Conservation (phyloP, 2,888 invertebrate species). For the Gerris lacustris region DNA sequence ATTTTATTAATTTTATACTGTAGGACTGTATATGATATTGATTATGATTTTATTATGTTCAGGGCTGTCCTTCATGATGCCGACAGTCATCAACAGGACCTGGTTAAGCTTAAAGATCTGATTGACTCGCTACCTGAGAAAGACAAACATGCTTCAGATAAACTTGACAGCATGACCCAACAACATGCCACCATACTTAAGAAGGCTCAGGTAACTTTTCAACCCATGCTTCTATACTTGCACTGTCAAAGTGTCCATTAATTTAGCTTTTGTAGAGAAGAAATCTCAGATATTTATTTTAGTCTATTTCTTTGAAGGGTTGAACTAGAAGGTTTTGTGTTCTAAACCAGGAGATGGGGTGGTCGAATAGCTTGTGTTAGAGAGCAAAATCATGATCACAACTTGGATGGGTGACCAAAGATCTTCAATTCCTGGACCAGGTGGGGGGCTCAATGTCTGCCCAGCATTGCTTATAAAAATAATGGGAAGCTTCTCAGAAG, state of each 20-base stretch:
- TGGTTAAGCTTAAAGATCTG: constrained; percentile 67
- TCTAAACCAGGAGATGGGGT: too few relatives aligned
- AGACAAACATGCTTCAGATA: constrained; percentile 58
- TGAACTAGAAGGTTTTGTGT: too few relatives aligned
- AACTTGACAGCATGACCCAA: constrained; percentile 54
- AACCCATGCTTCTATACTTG: neutral
- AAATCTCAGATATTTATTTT: neutral
- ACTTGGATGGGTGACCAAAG: too few relatives aligned
- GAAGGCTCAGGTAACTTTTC: constrained; percentile 45
- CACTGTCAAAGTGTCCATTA: neutral
- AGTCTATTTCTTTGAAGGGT: neutral
- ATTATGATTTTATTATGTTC: neutral
- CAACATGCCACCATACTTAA: constrained; percentile 59
- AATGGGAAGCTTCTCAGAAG: too few relatives aligned
- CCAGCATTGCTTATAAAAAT: too few relatives aligned
- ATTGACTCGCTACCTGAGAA: constrained; percentile 67
- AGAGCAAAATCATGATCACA: too few relatives aligned
- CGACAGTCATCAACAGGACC: constrained; percentile 69
- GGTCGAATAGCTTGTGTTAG: too few relatives aligned
- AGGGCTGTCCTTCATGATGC: constrained; percentile 63
- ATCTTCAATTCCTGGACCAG: too few relatives aligned
- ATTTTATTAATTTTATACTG: too few relatives aligned
- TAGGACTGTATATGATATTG: too few relatives aligned
- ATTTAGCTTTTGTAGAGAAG: neutral
- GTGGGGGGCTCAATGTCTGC: too few relatives aligned